A percentile compares a stretch with the other conserved stretches of the same genome.
These are phyloP conservation scores for Meandrusa payeni DNA, from an alignment of 2,888 invertebrate genomes.

Conservation along the genomic window DNA sequence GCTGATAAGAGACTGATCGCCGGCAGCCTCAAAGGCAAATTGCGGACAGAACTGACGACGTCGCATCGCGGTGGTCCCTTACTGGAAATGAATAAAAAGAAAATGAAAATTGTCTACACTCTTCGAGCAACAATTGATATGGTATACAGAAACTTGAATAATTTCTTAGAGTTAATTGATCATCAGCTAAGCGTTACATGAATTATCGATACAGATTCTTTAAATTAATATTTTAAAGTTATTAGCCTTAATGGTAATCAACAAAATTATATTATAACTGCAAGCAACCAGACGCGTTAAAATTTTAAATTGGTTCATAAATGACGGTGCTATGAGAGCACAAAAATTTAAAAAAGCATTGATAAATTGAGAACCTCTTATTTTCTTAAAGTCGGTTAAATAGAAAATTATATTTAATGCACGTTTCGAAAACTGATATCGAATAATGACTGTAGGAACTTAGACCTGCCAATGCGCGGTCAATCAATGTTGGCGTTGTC, in stretches of 20 bases:
- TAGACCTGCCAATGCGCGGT: constrained; percentile 27
- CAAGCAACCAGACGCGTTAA: too few relatives aligned
- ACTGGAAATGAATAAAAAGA: constrained; percentile 20
- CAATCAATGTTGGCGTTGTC: constrained; percentile 32
- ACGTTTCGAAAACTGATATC: constrained; percentile 10
- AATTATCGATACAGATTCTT: too few relatives aligned
- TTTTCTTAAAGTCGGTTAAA: too few relatives aligned
- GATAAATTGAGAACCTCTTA: too few relatives aligned
- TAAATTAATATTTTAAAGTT: too few relatives aligned
- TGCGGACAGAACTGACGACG: constrained; percentile 54
- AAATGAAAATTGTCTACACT: constrained; percentile 7
- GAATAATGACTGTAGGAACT: constrained; percentile 32
- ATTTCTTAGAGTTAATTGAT: background rate
- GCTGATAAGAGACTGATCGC: constrained; percentile 65
- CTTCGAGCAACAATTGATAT: constrained; percentile 22
- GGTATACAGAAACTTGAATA: background rate
- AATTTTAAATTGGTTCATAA: too few relatives aligned
- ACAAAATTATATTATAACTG: too few relatives aligned
- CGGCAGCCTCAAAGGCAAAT: constrained; percentile 78
- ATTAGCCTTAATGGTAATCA: too few relatives aligned
- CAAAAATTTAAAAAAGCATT: too few relatives aligned
- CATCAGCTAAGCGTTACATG: too few relatives aligned
- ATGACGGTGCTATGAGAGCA: too few relatives aligned
- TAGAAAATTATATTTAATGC: background rate
- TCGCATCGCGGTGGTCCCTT: constrained; percentile 50